Base-by-base conservation (phyloP, 2,797 vertebrate genomes). In the Muscicapa striata region DNA sequence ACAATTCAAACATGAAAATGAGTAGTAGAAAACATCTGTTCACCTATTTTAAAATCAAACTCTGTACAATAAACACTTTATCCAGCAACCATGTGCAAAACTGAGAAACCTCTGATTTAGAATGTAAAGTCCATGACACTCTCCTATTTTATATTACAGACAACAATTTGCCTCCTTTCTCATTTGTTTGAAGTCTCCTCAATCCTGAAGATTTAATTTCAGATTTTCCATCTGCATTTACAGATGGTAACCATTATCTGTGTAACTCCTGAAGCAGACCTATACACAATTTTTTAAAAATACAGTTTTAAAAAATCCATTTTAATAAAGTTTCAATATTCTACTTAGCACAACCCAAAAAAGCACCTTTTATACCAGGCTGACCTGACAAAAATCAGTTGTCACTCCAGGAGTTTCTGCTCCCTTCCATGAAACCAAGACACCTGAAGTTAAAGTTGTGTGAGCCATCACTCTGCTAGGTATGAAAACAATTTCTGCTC, bases 201-300 rank as follows among this genome's bases (percentile, higher is more conserved):
- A 61, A 17, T 61, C 38, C 29, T 62, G 36, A 84, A 87, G 41
- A 91, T 83, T 72, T 80, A 77, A 30, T 48, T 96, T 92, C 9
- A 1, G 48, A 54, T 78, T 59, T 84, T 36, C 62, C 66, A 91
- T 81, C 66, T 94, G 91, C 38, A 72, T 83, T 87, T 89, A 70
- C 87, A 88, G 87, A 90, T 62, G 67, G 85, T 30, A 83, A 87
- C 43, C 21, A 41, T 38, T 73, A 55, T 38, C 63, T 45, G 2
- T 23, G 46, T 40, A 78, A 75, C 51, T 55, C 34, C 32, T 62
- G 43, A 78, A 66, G 70, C 32, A 84, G 85, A 46, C 21, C 77
- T 82, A 22, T 34, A 76, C 18, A 76, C 7, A 11, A 89, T 78
- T 34, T 18, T 3, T 68, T 66, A 55, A 87, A 89, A 77, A 62